Base-by-base conservation (phyloP, 2,113 vertebrate genomes). In the Regulus satrapa region DNA sequence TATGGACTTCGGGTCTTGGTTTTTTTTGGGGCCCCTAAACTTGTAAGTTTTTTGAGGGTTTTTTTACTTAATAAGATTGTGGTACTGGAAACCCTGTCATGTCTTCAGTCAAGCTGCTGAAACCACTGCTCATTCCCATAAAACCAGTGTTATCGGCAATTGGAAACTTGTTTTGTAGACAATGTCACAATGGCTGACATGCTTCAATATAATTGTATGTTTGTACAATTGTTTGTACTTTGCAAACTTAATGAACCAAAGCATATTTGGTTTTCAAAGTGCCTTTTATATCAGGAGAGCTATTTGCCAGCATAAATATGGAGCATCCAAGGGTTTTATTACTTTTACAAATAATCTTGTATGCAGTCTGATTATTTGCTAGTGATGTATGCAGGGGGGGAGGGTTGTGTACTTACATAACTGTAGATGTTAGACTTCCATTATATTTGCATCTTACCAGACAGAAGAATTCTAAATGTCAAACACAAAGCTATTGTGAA, bases 181-280 rank as follows among this genome's bases (percentile, higher is more conserved):
- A 69, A 98, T 97, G 98, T 97, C 97, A 98, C 95, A 61, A 31
- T 59, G 89, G 96, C 93, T 98, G 98, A 97, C 95, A 88, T 97
- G 97, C 95, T 97, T 96, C 96, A 46, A 48, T 96, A 85, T 93
- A 97, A 97, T 92, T 91, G 76, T 97, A 97, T 91, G 96, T 98
- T 97, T 97, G 96, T 98, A 97, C 97, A 98, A 97, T 97, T 97
- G 97, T 98, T 98, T 98, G 98, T 98, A 98, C 98, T 98, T 98
- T 97, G 97, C 98, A 98, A 98, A 98, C 97, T 98, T 98, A 95
- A 97, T 75, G 94, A 98, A 97, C 97, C 97, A 97, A 98, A 98
- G 98, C 98, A 97, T 98, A 98, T 98, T 98, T 98, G 97, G 98
- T 98, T 98, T 98, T 98, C 98, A 95, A 98, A 98, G 98, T 99